These are phyloP conservation scores for Torymus aiolomorphi DNA, from an alignment of 2,888 invertebrate species.

Conservation along the genomic window DNA sequence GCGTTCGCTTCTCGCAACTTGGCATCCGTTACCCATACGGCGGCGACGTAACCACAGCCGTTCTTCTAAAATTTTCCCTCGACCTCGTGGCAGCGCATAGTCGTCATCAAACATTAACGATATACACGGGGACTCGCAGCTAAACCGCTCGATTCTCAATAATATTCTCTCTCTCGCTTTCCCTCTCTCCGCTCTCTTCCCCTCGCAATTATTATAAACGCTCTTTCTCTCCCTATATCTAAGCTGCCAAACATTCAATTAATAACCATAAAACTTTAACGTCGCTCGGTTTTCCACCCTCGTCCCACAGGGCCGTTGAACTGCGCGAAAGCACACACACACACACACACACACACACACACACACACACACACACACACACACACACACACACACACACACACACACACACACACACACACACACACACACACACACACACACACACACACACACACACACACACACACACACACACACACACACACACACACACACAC, in stretches of 20 bases:
- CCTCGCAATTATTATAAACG: slow-evolving; percentile 41
- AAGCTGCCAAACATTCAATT: slow-evolving; percentile 42
- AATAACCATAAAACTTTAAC: slow-evolving; percentile 39
- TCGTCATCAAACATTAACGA: no score
- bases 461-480: neutral
- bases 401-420: neutral
- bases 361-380: neutral
- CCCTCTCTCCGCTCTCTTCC: no score
- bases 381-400: neutral
- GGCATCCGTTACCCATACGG: no score
- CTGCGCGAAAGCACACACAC: neutral
- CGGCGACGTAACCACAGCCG: no score
- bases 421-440: neutral
- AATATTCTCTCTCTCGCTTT: neutral
- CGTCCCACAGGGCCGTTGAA: slow-evolving; percentile 18
- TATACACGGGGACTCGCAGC: no score
- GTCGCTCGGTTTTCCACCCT: neutral
- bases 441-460: neutral
- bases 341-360: neutral
- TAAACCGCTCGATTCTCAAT: neutral
- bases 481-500: neutral
- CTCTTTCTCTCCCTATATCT: neutral
- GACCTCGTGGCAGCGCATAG: no score
- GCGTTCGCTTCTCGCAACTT: no score
- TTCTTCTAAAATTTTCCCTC: no score